Evolutionary conservation across 2,797 vertebrate genomes (phyloP).

Genomic region (Gymnocypris eckloni): DNA sequence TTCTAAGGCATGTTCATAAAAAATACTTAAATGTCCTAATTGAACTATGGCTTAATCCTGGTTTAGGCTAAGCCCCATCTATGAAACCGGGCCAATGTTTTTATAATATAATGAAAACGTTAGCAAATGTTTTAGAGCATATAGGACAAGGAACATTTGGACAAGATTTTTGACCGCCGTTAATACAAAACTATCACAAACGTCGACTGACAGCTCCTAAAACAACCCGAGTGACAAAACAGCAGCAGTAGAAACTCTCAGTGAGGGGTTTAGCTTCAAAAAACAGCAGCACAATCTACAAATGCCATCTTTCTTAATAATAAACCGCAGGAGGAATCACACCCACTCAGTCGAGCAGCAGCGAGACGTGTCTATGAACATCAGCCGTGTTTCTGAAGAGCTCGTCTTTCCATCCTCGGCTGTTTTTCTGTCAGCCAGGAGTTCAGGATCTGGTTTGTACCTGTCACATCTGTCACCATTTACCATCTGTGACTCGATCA

Average conservation of each 20-base stretch:
- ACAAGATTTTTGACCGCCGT: not conserved
- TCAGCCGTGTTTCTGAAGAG: not conserved
- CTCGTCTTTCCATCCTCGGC: slow-evolving; percentile 56
- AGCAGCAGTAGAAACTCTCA: not conserved
- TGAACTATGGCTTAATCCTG: too few species aligned
- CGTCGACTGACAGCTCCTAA: not conserved
- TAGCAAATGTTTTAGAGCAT: not conserved
- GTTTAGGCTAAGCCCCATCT: too few species aligned
- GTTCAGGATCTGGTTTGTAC: slow-evolving; percentile 68
- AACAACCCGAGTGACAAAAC: not conserved
- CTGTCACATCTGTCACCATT: slow-evolving; percentile 69
- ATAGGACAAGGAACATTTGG: not conserved
- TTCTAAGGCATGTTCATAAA: too few species aligned
- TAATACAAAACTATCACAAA: not conserved
- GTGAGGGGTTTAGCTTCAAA: not conserved
- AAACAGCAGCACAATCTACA: not conserved
- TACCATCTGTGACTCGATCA: slow-evolving; percentile 57
- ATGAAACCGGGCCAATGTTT: too few species aligned
- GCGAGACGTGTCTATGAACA: slow-evolving; percentile 11
- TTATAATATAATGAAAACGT: not conserved
- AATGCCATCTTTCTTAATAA: slow-evolving; percentile 18
- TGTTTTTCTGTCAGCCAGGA: slow-evolving; percentile 60
- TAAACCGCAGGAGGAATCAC: slow-evolving; percentile 58
- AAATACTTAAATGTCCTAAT: too few species aligned
- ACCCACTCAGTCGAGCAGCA: slow-evolving; percentile 6